Conservation (phyloP, 2,113 vertebrate genomes). For the Lipotes vexillifer region DNA sequence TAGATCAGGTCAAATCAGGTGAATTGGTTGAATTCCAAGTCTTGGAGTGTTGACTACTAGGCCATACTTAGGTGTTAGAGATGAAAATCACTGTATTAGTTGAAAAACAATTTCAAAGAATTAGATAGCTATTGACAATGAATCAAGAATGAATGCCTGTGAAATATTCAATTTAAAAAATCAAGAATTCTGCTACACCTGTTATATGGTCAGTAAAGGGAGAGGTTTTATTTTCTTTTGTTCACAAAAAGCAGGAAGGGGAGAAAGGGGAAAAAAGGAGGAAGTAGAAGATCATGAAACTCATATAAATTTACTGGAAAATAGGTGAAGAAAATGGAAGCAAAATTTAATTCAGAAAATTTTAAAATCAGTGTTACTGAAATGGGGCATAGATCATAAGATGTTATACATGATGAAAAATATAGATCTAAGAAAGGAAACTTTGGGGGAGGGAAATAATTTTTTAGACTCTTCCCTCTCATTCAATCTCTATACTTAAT, state of each 20-base stretch:
- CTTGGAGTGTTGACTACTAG: not conserved
- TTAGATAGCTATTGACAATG: not conserved
- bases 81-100: conserved; percentile 14
- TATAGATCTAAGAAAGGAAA: not conserved
- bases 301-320: conserved; percentile 4
- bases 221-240: conserved; percentile 6
- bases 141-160: not conserved
- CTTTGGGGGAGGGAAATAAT: not conserved
- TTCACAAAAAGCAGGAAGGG: conserved; percentile 20
- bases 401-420: not conserved
- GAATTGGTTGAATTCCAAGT: not conserved
- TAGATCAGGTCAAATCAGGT: not conserved
- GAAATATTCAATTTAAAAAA: conserved; percentile 16
- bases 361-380: not conserved
- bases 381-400: not conserved
- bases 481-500: not conserved
- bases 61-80: not conserved
- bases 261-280: not conserved
- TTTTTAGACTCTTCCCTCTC: not conserved
- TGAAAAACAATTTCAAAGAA: conserved; percentile 31
- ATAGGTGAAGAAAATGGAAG: conserved; percentile 6
- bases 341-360: conserved; percentile 8
- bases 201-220: not conserved
- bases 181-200: not conserved
- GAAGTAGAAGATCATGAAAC: conserved; percentile 29